Evolutionary conservation across 2,888 invertebrate genomes (phyloP).

Genomic region (Oligia fasciuncula): DNA sequence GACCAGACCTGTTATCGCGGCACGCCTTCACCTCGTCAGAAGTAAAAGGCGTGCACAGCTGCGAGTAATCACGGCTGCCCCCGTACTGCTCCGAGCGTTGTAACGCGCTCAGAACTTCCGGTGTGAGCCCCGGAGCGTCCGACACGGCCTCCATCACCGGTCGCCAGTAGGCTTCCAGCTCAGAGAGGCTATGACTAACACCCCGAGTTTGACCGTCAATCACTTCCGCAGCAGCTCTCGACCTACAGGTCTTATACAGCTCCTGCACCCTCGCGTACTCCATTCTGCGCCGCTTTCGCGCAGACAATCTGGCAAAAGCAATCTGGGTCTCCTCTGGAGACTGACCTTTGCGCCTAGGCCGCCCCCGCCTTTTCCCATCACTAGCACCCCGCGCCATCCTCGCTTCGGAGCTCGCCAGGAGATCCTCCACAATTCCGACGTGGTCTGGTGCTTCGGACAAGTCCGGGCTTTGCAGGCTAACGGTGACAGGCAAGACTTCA

Average conservation of each 20-base stretch:
- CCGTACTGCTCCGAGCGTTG: slow-evolving; percentile 17
- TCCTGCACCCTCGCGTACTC: slow-evolving; percentile 24
- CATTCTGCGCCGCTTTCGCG: slow-evolving; percentile 6
- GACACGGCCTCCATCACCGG: slow-evolving; percentile 49
- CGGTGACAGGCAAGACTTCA: neutral
- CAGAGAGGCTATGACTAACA: neutral
- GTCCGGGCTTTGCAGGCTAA: neutral
- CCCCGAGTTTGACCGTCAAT: slow-evolving; percentile 24
- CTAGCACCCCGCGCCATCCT: slow-evolving; percentile 7
- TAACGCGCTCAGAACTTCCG: slow-evolving; percentile 18
- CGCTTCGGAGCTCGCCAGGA: neutral
- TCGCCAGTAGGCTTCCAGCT: slow-evolving; percentile 46
- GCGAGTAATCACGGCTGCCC: slow-evolving; percentile 14
- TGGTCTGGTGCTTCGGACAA: neutral
- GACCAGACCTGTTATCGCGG: slow-evolving; percentile 19
- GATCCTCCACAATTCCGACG: slow-evolving; percentile 10
- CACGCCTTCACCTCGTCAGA: slow-evolving; percentile 28
- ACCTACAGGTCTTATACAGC: slow-evolving; percentile 13
- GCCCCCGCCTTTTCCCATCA: neutral
- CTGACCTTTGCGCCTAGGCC: slow-evolving; percentile 6
- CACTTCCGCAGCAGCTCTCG: slow-evolving; percentile 18
- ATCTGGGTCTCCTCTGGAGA: neutral
- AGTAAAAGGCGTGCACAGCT: slow-evolving; percentile 32
- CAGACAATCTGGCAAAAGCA: neutral
- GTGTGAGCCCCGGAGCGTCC: slow-evolving; percentile 33